phyloP scores from a whole-genome alignment of 1,140 invertebrate genomes.

The Bombus balteatus region DNA sequence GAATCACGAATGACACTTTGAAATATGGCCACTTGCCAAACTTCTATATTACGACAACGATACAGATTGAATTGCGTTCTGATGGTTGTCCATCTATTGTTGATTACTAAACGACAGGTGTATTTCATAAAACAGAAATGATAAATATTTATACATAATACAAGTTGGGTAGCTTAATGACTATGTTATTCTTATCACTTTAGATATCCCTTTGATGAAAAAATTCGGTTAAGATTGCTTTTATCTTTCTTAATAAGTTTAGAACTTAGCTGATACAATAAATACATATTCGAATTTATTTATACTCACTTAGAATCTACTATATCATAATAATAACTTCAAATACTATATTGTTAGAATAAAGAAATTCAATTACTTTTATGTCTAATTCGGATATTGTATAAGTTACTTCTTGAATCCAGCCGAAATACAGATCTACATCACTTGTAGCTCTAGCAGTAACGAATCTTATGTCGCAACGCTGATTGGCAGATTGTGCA shows the following conservation, averaged over 20 bases:
- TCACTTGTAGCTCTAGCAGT: background rate
- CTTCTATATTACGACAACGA: background rate
- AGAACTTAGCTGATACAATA: background rate
- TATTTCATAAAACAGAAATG: background rate
- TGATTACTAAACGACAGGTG: background rate
- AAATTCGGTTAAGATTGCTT: background rate
- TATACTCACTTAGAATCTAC: too few species aligned
- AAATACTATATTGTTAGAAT: background rate
- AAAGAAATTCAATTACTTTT: background rate
- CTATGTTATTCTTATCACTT: background rate
- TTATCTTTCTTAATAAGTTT: background rate
- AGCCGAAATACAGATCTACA: background rate
- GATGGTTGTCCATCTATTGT: background rate
- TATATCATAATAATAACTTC: too few species aligned
- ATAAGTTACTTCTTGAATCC: background rate
- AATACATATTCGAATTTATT: background rate
- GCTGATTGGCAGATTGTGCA: background rate
- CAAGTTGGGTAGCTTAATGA: background rate
- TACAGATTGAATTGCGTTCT: background rate
- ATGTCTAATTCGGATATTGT: background rate
- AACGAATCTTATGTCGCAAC: background rate
- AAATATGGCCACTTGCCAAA: background rate
- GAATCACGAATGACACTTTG: too few species aligned
- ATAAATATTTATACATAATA: background rate
- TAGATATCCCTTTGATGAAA: background rate